Conservation (phyloP, 2,888 invertebrate genomes). For the Chymomyza amoena region DNA sequence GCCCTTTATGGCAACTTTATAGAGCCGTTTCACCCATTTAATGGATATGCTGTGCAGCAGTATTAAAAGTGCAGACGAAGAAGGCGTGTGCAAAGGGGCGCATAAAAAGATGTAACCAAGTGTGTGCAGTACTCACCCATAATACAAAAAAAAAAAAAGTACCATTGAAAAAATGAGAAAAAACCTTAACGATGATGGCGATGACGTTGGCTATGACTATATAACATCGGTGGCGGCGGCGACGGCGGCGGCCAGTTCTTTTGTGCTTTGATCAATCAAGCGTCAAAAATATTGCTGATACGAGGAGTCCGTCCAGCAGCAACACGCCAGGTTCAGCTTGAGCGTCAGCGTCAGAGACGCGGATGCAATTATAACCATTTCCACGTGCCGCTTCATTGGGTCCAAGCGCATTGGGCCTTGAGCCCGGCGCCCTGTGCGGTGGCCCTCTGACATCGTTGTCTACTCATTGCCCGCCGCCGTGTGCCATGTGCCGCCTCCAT, state of each 20-base stretch:
- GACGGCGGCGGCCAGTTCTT: conserved; percentile 37
- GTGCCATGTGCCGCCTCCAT: neutral
- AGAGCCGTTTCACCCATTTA: neutral
- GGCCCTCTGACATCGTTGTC: neutral
- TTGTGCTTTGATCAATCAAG: conserved; percentile 72
- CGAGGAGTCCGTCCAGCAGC: neutral
- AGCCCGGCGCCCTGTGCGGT: neutral
- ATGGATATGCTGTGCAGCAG: neutral
- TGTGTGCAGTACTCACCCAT: conserved; percentile 29
- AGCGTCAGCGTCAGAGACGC: conserved; percentile 37
- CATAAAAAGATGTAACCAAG: conserved; percentile 50
- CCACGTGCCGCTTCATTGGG: conserved; percentile 71
- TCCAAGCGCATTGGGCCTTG: conserved; percentile 19
- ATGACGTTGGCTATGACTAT: conserved; percentile 1
- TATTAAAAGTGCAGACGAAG: neutral
- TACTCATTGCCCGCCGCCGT: no score
- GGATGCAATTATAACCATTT: conserved; percentile 73
- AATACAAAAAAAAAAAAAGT: conserved; percentile 22
- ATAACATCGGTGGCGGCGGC: conserved; percentile 29
- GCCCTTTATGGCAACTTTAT: neutral
- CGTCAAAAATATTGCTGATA: conserved; percentile 67
- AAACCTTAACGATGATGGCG: neutral
- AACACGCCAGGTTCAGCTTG: conserved; percentile 2
- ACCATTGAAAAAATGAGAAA: neutral
- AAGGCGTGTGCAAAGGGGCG: conserved; percentile 34